Conservation (phyloP, 2,888 invertebrate genomes). For the Leucozona laternaria region DNA sequence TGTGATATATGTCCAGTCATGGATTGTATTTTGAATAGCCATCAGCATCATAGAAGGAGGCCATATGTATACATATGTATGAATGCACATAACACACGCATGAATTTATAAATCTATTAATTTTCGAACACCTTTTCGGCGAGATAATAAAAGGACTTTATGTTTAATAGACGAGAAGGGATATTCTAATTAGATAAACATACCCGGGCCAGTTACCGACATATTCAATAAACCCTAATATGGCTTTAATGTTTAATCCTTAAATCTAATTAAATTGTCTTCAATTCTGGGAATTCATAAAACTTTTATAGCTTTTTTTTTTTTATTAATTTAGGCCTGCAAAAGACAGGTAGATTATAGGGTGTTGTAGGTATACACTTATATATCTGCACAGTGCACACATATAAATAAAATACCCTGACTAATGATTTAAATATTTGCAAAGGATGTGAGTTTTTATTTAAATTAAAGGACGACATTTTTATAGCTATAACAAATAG, state of each 20-base stretch:
- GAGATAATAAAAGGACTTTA: slow-evolving; percentile 2
- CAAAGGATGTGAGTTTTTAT: slow-evolving; percentile 10
- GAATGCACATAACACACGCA: background rate
- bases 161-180: background rate
- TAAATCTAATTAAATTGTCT: slow-evolving; percentile 17
- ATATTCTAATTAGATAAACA: slow-evolving; percentile 15
- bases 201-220: background rate
- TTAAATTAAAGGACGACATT: background rate
- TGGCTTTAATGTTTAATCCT: background rate
- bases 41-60: slow-evolving; percentile 21
- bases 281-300: slow-evolving; percentile 6
- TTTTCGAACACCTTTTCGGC: background rate
- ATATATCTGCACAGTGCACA: background rate
- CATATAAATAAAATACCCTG: background rate
- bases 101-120: slow-evolving; percentile 31
- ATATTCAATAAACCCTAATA: background rate
- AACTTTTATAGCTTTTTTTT: background rate
- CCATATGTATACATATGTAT: background rate
- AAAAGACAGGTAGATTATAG: background rate
- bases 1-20: slow-evolving; percentile 63
- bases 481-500: background rate
- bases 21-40: slow-evolving; percentile 50
- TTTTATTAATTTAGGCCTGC: background rate
- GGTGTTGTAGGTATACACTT: background rate
- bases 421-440: slow-evolving; percentile 22